Base-by-base conservation (phyloP, 1,140 invertebrate genomes). In the Euwallacea fornicatus region DNA sequence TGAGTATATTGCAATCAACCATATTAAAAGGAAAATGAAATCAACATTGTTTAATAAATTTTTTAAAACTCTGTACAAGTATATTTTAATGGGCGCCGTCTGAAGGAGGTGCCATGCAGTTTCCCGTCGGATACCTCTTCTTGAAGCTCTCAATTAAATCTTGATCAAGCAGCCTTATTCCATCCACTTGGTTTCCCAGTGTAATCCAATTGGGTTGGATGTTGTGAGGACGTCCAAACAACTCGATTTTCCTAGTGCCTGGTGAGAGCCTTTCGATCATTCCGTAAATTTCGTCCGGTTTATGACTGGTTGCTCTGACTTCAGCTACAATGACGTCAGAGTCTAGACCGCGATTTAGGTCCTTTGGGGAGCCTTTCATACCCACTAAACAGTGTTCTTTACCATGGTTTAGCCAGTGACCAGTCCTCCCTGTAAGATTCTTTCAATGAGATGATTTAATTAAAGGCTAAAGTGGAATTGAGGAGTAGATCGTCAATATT, bases 131-230 rank as follows among this genome's bases (percentile, higher is more conserved):
- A 84, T 98, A 98, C 47, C 92, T 86, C 80, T 95, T 93, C 76
- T 91, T 91, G 81, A 97, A 98, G 54, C 90, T 89, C 74, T 90
- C 89, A 56, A 96, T 94, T 7, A 99, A 84, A 75, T 96, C 93
- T 6, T 94, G 94, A 83, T 99, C 97, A 10, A 98, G 89, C 0
- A 99, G 83, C 71, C 94, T 87, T 6, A 98, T 95, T n/a, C 95
- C 96, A 79, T 97, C 94, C 16, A 98, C 88, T 84, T 98, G 96
- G 84, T 98, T 98, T 0, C 96, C 96, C 2, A 98, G 82, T 2
- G 96, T 98, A 69, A 98, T 96, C 97, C 97, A 99, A 82, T 98
- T 99, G 0, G 97, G 96, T 81, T 98, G 97, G 7, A 98, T 93
- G 82, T 99, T 99, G 81, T 99, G 97, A 6, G 96, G 96, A 63